Base-by-base conservation (phyloP, 2,888 invertebrate species). In the Ornithoptera priamus region DNA sequence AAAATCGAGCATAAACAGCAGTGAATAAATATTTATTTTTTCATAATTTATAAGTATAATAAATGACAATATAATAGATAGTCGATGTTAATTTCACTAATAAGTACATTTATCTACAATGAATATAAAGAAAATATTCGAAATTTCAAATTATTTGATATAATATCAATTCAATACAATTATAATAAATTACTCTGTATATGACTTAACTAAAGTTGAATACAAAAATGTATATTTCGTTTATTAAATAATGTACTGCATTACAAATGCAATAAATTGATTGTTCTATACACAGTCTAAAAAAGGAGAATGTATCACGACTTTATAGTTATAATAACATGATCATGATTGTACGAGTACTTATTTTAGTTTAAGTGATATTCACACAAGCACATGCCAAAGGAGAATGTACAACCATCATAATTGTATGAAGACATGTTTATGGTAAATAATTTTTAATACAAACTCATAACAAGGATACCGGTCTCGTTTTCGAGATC, bases 221-320 rank as follows among this genome's bases (percentile, higher is more conserved):
- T 87, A 88, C 80, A 87, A 85, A 86, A 85, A 80, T 83, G 85
- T 86, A 83, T 85, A 82, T 76, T 82, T 80, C 77, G 77, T 81
- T 85, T 86, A 83, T 85, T 86, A 83, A 87, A 87, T 84, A 86
- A 87, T 87, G 85, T 86, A 84, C 86, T 87, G 86, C 85, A 85
- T 85, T 65, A 63, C 70, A 42, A 42, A 39, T 50, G 61, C 62
- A 42, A 63, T 58, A 36, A 50, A 36, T 39, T 61, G 18, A 67
- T 72, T 58, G 63, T 60, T 67, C 63, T 66, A 63, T 58, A 65
- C 82, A 88, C 86, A 87, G 84, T 85, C 83, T 84, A 85, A 80
- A 78, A 80, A 30, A 85, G 81, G 84, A 84, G 84, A 83, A 77
- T 68, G 76, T 81, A 84, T 82, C 79, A 81, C 78, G 80, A 84